Base-by-base conservation (phyloP, 2,797 vertebrate species). In the Synaphobranchus kaupii region DNA sequence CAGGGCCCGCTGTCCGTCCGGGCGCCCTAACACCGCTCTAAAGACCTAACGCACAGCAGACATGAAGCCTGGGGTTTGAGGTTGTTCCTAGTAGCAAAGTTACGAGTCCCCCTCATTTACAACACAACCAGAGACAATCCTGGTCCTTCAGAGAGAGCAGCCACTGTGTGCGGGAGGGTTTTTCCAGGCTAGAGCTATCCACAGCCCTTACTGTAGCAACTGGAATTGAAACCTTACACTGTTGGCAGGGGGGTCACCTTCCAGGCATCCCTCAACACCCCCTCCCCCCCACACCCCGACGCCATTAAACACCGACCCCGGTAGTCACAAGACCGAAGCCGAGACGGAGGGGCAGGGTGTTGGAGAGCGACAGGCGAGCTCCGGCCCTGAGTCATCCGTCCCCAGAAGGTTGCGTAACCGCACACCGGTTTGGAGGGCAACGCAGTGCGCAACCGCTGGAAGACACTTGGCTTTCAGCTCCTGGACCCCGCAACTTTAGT, bases 161-260 rank as follows among this genome's bases (percentile, higher is more conserved):
- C 12, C 2, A 12, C 44, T 81, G 78, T 2, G 47, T 25, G 34
- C 1, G 6, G 73, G 71, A 44, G 34, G 76, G 76, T 44, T 39
- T 84, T 8, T 58, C 52, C 7, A 60, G 87, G 89, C 60, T 12
- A 8, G 68, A 3, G 34, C 50, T 66, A 44, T 88, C 84, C 85
- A 87, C 48, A 71, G 88, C 90, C 87, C 48, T n/a, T 85, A 87
- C 87, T 92, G 17, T 91, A 90, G 90, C 89, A 88, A 89, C 91
- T 1, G 86, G 84, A 90, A 90, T 89, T 94, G 94, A 94, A 96
- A 95, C 89, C 90, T 88, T 93, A 95, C 92, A 93, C 95, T 92
- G 92, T 92, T 92, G 92, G 91, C 94, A n/a, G 94, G 93, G 93
- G 94, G 93, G 93, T 95, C 93, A 93, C 91, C 94, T 95, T 95